Percentiles rank a stretch among this genome's conserved stretches.
phyloP scores from a whole-genome alignment of 2,888 invertebrate species.

The Zeuzera pyrina region DNA sequence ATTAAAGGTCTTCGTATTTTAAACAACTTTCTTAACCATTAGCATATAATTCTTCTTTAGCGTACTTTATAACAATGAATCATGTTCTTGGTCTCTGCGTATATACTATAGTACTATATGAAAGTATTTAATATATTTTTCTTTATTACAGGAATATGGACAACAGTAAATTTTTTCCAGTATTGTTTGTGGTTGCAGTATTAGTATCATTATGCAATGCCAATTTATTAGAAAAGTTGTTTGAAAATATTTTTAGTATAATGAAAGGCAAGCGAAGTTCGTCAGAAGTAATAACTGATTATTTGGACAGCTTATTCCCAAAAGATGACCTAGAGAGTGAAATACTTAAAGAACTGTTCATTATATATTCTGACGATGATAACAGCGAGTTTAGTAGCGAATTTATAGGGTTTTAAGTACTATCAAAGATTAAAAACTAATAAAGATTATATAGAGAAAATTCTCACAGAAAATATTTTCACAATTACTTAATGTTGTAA shows the following conservation, averaged over 20 bases:
- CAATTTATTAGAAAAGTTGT: constrained; percentile 7
- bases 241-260: not conserved
- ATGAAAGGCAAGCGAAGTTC: constrained; percentile 30
- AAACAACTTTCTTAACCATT: too few relatives aligned
- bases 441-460: too few relatives aligned
- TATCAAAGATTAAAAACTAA: constrained; percentile 18
- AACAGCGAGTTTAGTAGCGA: constrained; percentile 19
- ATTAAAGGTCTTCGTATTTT: too few relatives aligned
- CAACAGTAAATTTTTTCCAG: constrained; percentile 13
- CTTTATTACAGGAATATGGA: constrained; percentile 29
- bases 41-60: too few relatives aligned
- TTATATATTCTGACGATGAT: constrained; percentile 34
- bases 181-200: constrained; percentile 16
- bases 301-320: constrained; percentile 43
- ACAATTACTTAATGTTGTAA: too few relatives aligned
- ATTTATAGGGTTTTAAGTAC: constrained; percentile 13
- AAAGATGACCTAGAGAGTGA: constrained; percentile 49
- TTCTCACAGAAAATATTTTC: too few relatives aligned
- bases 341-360: constrained; percentile 45
- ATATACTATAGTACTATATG: too few relatives aligned
- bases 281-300: constrained; percentile 38
- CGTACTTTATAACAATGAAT: too few relatives aligned
- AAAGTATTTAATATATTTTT: too few relatives aligned
- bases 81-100: too few relatives aligned
- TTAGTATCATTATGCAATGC: constrained; percentile 22